Percentiles rank a stretch among this genome's conserved stretches.
These are phyloP conservation scores for Hippasteria phrygiana DNA, from an alignment of 53 echinoderm and acorn worm species.

Conservation along the genomic window DNA sequence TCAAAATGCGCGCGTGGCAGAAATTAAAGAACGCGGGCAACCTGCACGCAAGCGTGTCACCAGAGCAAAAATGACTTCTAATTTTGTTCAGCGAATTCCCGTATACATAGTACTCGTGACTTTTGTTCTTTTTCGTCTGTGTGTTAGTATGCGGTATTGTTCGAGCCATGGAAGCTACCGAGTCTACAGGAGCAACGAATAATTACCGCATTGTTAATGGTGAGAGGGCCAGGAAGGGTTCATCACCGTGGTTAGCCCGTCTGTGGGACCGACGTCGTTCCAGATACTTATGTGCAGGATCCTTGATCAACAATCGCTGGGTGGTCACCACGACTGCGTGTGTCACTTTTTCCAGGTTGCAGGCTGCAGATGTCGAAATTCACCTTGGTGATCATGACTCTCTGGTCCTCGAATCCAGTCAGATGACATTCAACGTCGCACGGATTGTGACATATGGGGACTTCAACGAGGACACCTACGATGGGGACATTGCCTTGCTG, in stretches of 20 bases:
- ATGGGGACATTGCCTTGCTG: conserved; percentile 85
- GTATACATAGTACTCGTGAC: background rate
- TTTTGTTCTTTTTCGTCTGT: background rate
- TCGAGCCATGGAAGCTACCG: conserved; percentile 43
- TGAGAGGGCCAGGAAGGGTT: conserved; percentile 69
- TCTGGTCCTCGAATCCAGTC: conserved; percentile 56
- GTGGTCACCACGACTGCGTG: conserved; percentile 87
- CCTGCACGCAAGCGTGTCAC: no score
- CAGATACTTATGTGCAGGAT: conserved; percentile 77
- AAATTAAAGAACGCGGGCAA: no score
- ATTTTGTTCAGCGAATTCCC: no score
- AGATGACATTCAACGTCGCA: conserved; percentile 55
- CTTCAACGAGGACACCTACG: conserved; percentile 62
- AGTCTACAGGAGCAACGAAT: background rate
- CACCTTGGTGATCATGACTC: conserved; percentile 86
- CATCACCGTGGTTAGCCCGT: conserved; percentile 90
- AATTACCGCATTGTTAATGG: conserved; percentile 74
- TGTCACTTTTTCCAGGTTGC: conserved; percentile 11
- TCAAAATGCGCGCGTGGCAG: no score
- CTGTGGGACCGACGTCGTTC: conserved; percentile 49
- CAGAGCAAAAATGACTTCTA: no score
- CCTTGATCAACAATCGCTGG: conserved; percentile 82
- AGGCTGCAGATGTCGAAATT: conserved; percentile 46
- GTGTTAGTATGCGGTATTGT: conserved; percentile 75
- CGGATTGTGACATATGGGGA: conserved; percentile 55